Evolutionary conservation across 2,113 vertebrate genomes (phyloP).

Genomic region (Microtus montanus): DNA sequence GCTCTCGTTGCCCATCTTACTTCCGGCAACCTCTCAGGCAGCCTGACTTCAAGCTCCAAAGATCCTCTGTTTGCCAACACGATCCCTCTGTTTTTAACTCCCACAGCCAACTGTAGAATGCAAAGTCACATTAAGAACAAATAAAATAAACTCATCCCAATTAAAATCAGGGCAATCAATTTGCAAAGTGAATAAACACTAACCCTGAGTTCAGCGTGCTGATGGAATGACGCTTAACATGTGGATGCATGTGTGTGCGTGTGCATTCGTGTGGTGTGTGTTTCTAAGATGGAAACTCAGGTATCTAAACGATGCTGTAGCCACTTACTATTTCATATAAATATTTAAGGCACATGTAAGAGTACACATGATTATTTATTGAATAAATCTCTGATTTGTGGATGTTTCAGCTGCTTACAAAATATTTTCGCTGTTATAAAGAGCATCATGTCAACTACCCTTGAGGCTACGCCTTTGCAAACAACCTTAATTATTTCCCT

Average conservation of each 20-base stretch:
- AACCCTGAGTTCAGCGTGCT: not conserved
- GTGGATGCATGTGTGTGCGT: no score
- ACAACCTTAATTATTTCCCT: constrained; percentile 40
- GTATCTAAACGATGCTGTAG: not conserved
- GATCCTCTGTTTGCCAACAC: not conserved
- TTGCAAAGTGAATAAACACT: not conserved
- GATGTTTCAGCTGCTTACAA: not conserved
- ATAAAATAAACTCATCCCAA: not conserved
- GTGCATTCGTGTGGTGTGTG: not conserved
- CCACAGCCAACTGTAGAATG: not conserved
- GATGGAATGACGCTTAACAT: not conserved
- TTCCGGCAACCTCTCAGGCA: not conserved
- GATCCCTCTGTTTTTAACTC: not conserved
- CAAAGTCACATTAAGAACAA: not conserved
- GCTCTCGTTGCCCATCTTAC: not conserved
- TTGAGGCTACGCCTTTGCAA: constrained; percentile 6
- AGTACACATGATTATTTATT: not conserved
- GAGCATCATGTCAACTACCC: constrained; percentile 9
- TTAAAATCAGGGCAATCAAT: not conserved
- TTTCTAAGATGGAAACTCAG: not conserved
- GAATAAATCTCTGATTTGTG: not conserved
- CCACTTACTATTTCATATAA: not conserved
- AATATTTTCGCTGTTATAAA: constrained; percentile 2
- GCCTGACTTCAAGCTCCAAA: not conserved
- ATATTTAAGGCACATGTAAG: not conserved